These are phyloP conservation scores for Nineta flava DNA, from an alignment of 2,888 invertebrate genomes.

Conservation along the genomic window DNA sequence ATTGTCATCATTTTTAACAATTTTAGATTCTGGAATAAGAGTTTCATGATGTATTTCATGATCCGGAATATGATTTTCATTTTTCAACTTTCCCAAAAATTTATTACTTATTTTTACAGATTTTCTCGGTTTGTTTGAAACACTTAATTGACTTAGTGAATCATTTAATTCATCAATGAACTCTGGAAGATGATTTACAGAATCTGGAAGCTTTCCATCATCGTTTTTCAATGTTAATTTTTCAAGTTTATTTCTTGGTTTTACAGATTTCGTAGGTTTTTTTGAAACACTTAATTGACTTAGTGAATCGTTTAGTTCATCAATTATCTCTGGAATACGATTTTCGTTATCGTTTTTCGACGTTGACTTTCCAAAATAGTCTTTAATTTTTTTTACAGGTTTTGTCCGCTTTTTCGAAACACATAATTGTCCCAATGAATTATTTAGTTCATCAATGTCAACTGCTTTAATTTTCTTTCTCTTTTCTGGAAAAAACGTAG, in stretches of 20 bases:
- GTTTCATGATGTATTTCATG: too few relatives aligned
- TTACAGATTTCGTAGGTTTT: conserved; percentile 10
- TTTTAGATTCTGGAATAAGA: too few relatives aligned
- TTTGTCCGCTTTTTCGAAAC: conserved; percentile 17
- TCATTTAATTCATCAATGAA: too few relatives aligned
- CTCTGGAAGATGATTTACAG: neutral
- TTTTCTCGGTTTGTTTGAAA: conserved; percentile 11
- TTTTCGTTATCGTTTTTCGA: too few relatives aligned
- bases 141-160: too few relatives aligned
- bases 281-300: conserved; percentile 7
- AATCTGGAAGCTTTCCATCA: conserved; percentile 5
- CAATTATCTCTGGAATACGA: too few relatives aligned
- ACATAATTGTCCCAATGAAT: neutral
- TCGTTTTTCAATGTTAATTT: conserved; percentile 1
- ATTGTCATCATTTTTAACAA: neutral
- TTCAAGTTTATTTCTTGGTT: conserved; percentile 12
- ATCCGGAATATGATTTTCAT: too few relatives aligned
- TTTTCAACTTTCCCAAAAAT: conserved; percentile 11
- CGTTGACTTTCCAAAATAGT: too few relatives aligned
- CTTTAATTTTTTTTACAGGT: conserved; percentile 7
- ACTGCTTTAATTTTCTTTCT: neutral
- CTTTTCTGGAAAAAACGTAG: neutral
- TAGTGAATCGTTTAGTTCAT: too few relatives aligned
- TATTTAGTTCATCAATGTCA: neutral
- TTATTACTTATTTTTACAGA: conserved; percentile 8